Evolutionary conservation across 2,797 vertebrate genomes (phyloP).

Genomic region (Xenops minutus): DNA sequence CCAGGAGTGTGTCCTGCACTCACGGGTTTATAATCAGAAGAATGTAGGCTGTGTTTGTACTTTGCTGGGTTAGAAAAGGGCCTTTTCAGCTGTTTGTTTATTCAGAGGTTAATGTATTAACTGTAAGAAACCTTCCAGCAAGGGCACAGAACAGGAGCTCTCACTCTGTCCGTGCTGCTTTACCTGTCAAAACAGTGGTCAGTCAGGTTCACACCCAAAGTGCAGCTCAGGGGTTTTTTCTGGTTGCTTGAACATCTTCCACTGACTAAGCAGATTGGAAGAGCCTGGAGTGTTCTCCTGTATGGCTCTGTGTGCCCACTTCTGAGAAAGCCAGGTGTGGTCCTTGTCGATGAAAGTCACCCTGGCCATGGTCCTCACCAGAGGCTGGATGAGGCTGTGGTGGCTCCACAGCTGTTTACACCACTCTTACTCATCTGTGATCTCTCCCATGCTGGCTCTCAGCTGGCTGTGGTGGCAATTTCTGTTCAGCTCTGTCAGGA

Average conservation of each 20-base stretch:
- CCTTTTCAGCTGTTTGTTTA: constrained; percentile 31
- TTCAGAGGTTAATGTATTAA: constrained; percentile 33
- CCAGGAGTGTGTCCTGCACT: constrained; percentile 43
- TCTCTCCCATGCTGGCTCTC: background rate
- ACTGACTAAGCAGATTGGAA: background rate
- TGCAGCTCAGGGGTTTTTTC: background rate
- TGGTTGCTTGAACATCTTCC: background rate
- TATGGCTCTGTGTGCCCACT: accelerated
- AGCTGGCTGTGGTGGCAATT: background rate
- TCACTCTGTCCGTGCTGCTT: background rate
- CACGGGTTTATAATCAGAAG: constrained; percentile 19
- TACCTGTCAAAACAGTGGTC: background rate
- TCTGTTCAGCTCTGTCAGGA: background rate
- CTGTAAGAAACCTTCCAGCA: constrained; percentile 4
- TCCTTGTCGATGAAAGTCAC: background rate
- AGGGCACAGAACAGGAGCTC: background rate
- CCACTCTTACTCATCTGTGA: background rate
- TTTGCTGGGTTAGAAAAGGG: background rate
- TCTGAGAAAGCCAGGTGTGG: background rate
- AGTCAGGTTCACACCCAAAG: background rate
- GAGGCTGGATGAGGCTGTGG: background rate
- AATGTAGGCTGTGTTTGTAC: constrained; percentile 48
- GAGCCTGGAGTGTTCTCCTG: background rate
- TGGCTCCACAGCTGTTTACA: background rate
- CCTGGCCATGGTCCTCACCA: background rate